Conservation (phyloP, 1,140 invertebrate species). For the Thrips palmi region DNA sequence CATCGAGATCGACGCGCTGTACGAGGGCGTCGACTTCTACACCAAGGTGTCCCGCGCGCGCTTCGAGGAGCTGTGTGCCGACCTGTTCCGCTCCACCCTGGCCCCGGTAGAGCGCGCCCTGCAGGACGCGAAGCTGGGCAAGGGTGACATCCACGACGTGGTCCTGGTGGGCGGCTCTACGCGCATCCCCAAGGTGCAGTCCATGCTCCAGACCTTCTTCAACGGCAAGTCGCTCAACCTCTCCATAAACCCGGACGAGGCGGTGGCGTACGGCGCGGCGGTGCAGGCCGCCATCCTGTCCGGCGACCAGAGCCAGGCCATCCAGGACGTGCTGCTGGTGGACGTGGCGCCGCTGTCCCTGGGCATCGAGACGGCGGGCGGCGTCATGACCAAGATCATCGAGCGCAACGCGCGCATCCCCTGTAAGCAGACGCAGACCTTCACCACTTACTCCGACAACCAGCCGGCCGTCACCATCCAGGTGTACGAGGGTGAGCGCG, state of each 20-base stretch:
- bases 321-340: constrained; percentile 32
- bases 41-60: constrained; percentile 46
- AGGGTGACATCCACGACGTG: constrained; percentile 42
- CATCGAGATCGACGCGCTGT: constrained; percentile 53
- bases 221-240: constrained; percentile 43
- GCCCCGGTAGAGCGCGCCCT: constrained; percentile 38
- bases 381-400: constrained; percentile 40
- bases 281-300: constrained; percentile 58
- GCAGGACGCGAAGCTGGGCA: constrained; percentile 46
- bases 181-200: constrained; percentile 34
- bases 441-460: constrained; percentile 47
- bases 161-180: constrained; percentile 54
- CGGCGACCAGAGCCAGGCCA: constrained; percentile 34
- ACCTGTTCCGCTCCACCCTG: constrained; percentile 37
- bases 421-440: constrained; percentile 39
- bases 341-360: constrained; percentile 30
- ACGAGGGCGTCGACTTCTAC: constrained; percentile 52
- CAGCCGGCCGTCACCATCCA: constrained; percentile 47
- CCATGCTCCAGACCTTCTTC: constrained; percentile 35
- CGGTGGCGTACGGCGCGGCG: constrained; percentile 49
- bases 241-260: constrained; percentile 65
- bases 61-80: constrained; percentile 71
- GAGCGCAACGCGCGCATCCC: constrained; percentile 40
- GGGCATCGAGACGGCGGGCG: constrained; percentile 22
- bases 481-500: constrained; percentile 48